These are phyloP conservation scores for Homarus gammarus DNA, from an alignment of 2,888 invertebrate genomes.

Conservation along the genomic window DNA sequence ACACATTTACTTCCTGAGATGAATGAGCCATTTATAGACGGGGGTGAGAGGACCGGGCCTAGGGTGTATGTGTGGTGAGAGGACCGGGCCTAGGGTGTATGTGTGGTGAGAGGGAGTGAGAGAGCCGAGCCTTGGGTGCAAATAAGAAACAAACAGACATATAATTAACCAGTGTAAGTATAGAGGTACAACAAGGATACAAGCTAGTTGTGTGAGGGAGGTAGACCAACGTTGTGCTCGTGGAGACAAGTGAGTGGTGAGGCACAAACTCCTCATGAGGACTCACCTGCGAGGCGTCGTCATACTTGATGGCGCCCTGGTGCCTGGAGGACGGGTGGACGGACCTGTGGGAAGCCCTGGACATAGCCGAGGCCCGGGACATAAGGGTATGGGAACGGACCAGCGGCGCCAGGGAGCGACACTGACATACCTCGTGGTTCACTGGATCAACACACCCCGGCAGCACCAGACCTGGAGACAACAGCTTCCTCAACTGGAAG, in stretches of 20 bases:
- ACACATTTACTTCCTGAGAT: too few relatives aligned
- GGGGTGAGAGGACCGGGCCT: too few relatives aligned
- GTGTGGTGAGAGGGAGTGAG: too few relatives aligned
- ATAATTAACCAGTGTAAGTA: too few relatives aligned
- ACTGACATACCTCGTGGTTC: slow-evolving; percentile 65
- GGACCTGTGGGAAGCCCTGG: slow-evolving; percentile 26
- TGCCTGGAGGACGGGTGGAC: slow-evolving; percentile 38
- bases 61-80: too few relatives aligned
- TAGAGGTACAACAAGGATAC: not conserved
- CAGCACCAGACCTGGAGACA: slow-evolving; percentile 26
- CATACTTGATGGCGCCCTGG: slow-evolving; percentile 21
- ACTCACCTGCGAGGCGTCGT: slow-evolving; percentile 12
- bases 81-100: too few relatives aligned
- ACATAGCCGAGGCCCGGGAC: slow-evolving; percentile 46
- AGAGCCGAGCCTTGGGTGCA: too few relatives aligned
- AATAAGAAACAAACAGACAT: too few relatives aligned
- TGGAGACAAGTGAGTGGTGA: not conserved
- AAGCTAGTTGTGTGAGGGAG: too few relatives aligned
- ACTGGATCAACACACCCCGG: slow-evolving; percentile 50
- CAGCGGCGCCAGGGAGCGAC: slow-evolving; percentile 47
- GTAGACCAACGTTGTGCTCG: too few relatives aligned
- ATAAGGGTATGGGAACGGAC: slow-evolving; percentile 56
- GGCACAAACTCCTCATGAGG: not conserved
- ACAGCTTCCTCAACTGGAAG: slow-evolving; percentile 44
- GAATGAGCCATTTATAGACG: too few relatives aligned